Percentiles rank a stretch among this genome's conserved stretches.
These are phyloP conservation scores for Cacoxenus indagator DNA, from an alignment of 2,888 invertebrate genomes.

Conservation along the genomic window DNA sequence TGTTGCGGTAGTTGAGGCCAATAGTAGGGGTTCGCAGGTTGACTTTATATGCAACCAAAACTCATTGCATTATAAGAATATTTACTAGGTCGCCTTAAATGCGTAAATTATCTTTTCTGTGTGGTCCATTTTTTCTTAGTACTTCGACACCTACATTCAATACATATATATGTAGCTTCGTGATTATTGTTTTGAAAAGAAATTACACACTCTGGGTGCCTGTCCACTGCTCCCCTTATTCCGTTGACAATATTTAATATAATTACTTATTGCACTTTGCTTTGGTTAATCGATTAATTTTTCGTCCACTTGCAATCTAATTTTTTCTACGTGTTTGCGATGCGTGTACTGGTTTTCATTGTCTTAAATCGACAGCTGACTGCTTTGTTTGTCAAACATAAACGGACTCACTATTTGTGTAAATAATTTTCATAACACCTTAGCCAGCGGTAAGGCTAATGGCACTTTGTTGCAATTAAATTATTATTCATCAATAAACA, in stretches of 20 bases:
- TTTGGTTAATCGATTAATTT: not conserved
- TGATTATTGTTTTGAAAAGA: not conserved
- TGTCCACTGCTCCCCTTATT: not conserved
- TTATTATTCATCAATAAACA: too few relatives aligned
- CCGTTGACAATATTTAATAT: not conserved
- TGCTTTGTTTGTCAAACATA: too few relatives aligned
- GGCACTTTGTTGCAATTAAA: too few relatives aligned
- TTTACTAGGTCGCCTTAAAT: slow-evolving; percentile 32
- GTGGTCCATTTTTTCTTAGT: slow-evolving; percentile 42
- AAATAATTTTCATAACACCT: too few relatives aligned
- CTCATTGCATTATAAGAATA: not conserved
- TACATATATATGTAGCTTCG: not conserved
- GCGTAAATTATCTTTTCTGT: slow-evolving; percentile 56
- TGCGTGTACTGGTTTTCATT: too few relatives aligned
- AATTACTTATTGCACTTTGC: not conserved
- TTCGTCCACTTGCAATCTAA: not conserved
- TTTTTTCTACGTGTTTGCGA: too few relatives aligned
- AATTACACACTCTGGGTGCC: not conserved
- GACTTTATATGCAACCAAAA: not conserved
- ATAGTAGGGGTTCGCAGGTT: not conserved
- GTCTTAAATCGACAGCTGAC: too few relatives aligned
- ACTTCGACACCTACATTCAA: not conserved
- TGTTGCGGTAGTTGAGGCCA: not conserved
- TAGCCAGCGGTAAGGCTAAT: too few relatives aligned
- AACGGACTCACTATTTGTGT: too few relatives aligned